Evolutionary conservation across 2,888 invertebrate genomes (phyloP).

Genomic region (Byasa hedistus): DNA sequence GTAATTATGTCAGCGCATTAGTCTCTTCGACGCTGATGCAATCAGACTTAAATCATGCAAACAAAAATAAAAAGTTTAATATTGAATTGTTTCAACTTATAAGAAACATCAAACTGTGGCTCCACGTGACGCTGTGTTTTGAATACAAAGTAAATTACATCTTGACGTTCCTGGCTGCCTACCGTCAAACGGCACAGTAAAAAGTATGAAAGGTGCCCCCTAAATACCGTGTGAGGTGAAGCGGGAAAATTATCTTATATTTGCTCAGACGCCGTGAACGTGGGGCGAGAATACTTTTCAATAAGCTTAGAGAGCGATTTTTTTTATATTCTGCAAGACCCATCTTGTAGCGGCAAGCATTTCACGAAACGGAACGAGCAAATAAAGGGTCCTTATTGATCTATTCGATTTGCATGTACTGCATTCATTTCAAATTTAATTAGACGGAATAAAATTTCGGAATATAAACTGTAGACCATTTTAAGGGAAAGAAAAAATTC

Average conservation of each 20-base stretch:
- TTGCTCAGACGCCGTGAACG: constrained; percentile 79
- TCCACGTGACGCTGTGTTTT: constrained; percentile 46
- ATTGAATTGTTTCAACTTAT: constrained; percentile 14
- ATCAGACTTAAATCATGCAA: too few relatives aligned
- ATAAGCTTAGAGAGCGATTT: constrained; percentile 79
- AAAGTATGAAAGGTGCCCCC: constrained; percentile 79
- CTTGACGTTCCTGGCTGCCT: constrained; percentile 49
- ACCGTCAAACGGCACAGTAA: constrained; percentile 70
- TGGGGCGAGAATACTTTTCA: constrained; percentile 79
- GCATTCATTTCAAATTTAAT: constrained; percentile 31
- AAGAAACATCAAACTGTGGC: constrained; percentile 27
- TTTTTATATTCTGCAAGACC: constrained; percentile 64
- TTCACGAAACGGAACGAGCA: constrained; percentile 64
- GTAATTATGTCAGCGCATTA: too few relatives aligned
- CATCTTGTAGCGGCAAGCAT: constrained; percentile 64
- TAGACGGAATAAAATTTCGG: constrained; percentile 15
- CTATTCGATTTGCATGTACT: constrained; percentile 46
- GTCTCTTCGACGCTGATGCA: too few relatives aligned
- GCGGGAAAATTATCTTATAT: constrained; percentile 80
- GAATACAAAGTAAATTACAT: constrained; percentile 77
- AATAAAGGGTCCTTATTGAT: constrained; percentile 70
- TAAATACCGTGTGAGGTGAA: constrained; percentile 78
- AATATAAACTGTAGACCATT: background rate
- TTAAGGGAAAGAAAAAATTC: too few relatives aligned
- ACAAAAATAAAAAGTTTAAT: background rate